Evolutionary conservation across 2,797 vertebrate genomes (phyloP).

Genomic region (Rousettus madagascariensis): DNA sequence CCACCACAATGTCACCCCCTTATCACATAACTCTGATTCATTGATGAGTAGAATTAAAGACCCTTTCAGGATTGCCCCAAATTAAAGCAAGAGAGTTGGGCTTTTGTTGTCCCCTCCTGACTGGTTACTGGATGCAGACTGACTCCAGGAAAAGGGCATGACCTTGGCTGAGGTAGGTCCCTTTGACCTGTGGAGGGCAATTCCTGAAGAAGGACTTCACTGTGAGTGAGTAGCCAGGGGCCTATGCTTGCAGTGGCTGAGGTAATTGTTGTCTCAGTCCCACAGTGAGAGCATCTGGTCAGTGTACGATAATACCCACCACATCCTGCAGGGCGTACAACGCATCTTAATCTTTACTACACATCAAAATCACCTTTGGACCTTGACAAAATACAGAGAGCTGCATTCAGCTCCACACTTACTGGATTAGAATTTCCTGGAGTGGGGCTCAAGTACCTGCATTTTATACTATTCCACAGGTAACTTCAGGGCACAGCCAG

Average conservation of each 20-base stretch:
- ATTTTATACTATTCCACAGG: not conserved
- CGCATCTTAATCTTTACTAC: not conserved
- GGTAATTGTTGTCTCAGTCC: not conserved
- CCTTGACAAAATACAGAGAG: not conserved
- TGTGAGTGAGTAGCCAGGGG: not conserved
- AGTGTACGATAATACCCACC: fast-evolving
- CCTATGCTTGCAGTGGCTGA: not conserved
- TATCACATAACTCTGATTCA: not conserved
- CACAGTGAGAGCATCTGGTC: fast-evolving
- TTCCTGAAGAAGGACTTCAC: not conserved
- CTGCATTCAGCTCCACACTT: not conserved
- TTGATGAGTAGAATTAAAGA: not conserved
- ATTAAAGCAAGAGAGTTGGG: not conserved
- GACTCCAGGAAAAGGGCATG: not conserved
- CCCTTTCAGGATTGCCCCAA: not conserved
- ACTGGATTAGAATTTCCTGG: not conserved
- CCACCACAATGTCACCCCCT: fast-evolving
- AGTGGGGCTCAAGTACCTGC: too few relatives aligned
- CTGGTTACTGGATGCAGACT: not conserved
- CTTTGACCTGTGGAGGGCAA: not conserved
- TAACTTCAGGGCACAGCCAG: not conserved
- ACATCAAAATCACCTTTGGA: not conserved
- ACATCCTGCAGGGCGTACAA: too few relatives aligned
- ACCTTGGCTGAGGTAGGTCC: not conserved
- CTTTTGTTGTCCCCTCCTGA: not conserved